Base-by-base conservation (phyloP, 1,140 invertebrate species). In the Geopemphigus sp. region DNA sequence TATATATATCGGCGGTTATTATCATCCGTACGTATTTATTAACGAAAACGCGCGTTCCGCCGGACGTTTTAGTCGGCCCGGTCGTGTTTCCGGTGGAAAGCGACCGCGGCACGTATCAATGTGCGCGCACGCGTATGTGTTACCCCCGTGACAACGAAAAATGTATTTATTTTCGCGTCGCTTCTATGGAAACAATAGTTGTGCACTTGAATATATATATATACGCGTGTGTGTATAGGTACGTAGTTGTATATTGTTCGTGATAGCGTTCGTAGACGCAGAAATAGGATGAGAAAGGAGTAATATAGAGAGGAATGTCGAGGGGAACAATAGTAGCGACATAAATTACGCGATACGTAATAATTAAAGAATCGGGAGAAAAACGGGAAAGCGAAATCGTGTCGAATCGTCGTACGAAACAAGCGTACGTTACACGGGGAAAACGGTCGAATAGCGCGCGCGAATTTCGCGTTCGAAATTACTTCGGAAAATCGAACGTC, bases 261-360 rank as follows among this genome's bases (percentile, higher is more conserved):
- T 68, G 64, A 68, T 39, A 47, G 22, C 32, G 47, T 68, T 68
- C n/a, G 39, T 19, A 47, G n/a, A 19, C 5, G 17, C 14, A 47
- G 15, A 45, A 47, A 68, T 24, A 24, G 64, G 64, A 68, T 50
- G 64, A 68, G 64, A 68, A 68, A 68, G 64, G 64, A 68, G n/a
- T n/a, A 68, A 47, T n/a, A 22, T 24, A n/a, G 19, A 45, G n/a
- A 68, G 64, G 64, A 68, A 68, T 68, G 64, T 68, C 39, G 39
- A 68, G 14, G n/a, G 5, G 64, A 29, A 70, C 68, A 70, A 70
- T 70, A n/a, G 68, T 26, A 70, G 45, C 15, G 8, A 70, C 26
- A 70, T 53, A 70, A 70, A 53, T 70, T 53, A 53, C 47, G 29
- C 68, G 68, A 70, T 53, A 70, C 39, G 50, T 53, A 53, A 53